phyloP scores from a whole-genome alignment of 2,113 vertebrate genomes.

The Microcebus ravelobensis region DNA sequence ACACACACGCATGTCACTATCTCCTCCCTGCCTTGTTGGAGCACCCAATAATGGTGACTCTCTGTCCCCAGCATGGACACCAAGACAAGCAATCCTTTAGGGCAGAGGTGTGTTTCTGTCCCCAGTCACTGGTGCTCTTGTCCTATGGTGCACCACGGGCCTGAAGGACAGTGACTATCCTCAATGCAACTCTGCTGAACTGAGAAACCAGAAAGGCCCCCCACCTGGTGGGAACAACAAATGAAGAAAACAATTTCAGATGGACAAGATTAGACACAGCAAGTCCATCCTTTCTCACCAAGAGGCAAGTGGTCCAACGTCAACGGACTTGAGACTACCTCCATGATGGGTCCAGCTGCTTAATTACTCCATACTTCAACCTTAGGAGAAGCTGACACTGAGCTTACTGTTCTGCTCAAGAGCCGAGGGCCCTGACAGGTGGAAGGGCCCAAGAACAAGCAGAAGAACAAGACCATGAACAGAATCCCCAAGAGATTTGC shows the following conservation, averaged over 20 bases:
- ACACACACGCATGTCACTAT: not conserved
- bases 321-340: not conserved
- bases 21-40: not conserved
- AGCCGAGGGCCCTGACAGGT: not conserved
- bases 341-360: too few relatives aligned
- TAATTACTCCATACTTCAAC: fast-evolving
- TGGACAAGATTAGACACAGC: fast-evolving
- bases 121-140: not conserved
- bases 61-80: not conserved
- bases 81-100: not conserved
- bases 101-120: not conserved
- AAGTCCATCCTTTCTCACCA: not conserved
- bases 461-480: not conserved
- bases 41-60: not conserved
- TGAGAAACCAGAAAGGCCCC: not conserved
- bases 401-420: fast-evolving
- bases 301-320: not conserved
- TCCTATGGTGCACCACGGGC: too few relatives aligned
- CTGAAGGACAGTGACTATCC: not conserved
- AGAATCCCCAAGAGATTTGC: not conserved
- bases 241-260: not conserved
- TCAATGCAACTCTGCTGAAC: not conserved
- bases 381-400: fast-evolving
- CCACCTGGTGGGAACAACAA: not conserved
- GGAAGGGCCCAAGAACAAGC: not conserved